Base-by-base conservation (phyloP, 1,140 invertebrate species). In the Venturia canescens region DNA sequence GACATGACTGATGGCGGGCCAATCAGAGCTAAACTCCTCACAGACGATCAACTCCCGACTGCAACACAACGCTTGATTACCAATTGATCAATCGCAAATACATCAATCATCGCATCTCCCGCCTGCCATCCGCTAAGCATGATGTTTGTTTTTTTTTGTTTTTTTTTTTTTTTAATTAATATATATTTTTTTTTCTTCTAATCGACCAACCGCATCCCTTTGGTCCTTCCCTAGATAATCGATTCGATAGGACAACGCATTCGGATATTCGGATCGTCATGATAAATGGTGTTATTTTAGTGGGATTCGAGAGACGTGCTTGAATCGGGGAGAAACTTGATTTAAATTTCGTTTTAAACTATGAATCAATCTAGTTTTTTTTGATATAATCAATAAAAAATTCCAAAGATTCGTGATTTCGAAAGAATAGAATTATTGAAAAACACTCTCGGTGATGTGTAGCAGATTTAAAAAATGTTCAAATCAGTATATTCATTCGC, bases 1-100 rank as follows among this genome's bases (percentile, higher is more conserved):
- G 86, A 88, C 87, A 87, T 88, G 83, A 88, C 88, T 86, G 86
- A 87, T 88, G 87, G 86, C 85, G 85, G 86, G 86, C 83, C 84
- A 87, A 88, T 89, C 85, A 85, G 83, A 86, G 85, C 83, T 86
- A 85, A 87, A 82, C 84, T 83, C 76, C 81, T 85, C 82, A 88
- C 81, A 84, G 86, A 89, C 85, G 86, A 88, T 87, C 88, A 87
- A 89, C 87, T 83, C 85, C 85, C 80, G 86, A 86, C 84, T 83
- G 84, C 87, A 84, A 88, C 83, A 83, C 88, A 86, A 63, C 88
- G 87, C 85, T 89, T 86, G 84, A 87, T 84, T 87, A 87, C 83
- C 83, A 84, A 86, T 87, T 83, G 82, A 85, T 88, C 83, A 83
- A 84, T 86, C 81, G 78, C 18, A 66, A 60, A 82, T 86, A 78